Evolutionary conservation across 2,797 vertebrate species (phyloP).

Genomic region (Anomalospiza imberbis): DNA sequence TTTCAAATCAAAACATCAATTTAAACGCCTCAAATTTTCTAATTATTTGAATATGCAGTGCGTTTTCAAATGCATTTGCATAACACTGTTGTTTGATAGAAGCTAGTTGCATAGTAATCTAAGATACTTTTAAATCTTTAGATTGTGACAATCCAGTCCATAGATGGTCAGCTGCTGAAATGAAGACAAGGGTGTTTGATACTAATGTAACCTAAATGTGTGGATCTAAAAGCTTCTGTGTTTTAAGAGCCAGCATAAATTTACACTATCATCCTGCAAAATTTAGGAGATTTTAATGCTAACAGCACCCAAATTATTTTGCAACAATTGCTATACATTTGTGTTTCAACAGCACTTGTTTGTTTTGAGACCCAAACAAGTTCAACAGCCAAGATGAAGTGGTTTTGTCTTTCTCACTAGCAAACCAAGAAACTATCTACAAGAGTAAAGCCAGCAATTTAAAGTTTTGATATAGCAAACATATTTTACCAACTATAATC

Average conservation of each 20-base stretch:
- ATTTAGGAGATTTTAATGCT: neutral
- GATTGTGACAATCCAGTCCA: neutral
- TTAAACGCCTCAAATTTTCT: neutral
- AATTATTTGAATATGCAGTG: neutral
- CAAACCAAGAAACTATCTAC: neutral
- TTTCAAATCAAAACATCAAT: neutral
- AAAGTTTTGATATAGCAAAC: neutral
- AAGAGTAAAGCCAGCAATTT: neutral
- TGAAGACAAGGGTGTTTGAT: neutral
- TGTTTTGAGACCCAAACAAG: neutral
- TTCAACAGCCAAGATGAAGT: neutral
- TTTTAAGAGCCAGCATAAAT: neutral
- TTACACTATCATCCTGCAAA: neutral
- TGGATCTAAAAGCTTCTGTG: neutral
- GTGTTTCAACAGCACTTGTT: neutral
- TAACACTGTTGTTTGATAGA: neutral
- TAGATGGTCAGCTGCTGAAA: neutral
- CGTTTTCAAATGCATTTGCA: neutral
- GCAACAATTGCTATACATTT: neutral
- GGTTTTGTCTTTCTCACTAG: neutral
- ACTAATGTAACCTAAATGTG: neutral
- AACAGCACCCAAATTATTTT: neutral
- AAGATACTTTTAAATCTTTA: neutral
- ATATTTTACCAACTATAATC: neutral
- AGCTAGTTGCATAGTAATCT: neutral